Evolutionary conservation across 2,888 invertebrate species (phyloP).

Genomic region (Mayetiola destructor): DNA sequence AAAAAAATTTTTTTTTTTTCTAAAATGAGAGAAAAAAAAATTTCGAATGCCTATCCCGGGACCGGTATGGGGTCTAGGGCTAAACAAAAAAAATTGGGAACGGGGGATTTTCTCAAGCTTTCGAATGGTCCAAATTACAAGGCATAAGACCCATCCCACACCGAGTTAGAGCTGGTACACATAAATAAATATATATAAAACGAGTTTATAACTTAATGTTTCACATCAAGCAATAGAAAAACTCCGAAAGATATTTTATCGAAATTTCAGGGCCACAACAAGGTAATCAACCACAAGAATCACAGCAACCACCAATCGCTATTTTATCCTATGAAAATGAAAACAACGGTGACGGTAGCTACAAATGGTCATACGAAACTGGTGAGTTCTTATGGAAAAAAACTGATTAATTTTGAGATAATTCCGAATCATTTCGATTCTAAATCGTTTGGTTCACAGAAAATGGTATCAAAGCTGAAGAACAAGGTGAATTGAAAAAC

Average conservation of each 20-base stretch:
- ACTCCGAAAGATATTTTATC: constrained; percentile 19
- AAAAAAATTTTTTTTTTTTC: too few species aligned
- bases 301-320: constrained; percentile 36
- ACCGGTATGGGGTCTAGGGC: too few species aligned
- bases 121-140: too few species aligned
- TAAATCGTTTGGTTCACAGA: constrained; percentile 29
- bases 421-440: constrained; percentile 32
- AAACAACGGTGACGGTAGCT: constrained; percentile 44
- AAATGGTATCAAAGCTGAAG: constrained; percentile 47
- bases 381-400: not conserved
- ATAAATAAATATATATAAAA: too few species aligned
- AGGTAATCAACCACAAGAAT: constrained; percentile 21
- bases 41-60: too few species aligned
- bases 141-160: too few species aligned
- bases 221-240: too few species aligned
- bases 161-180: too few species aligned
- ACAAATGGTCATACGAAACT: constrained; percentile 36
- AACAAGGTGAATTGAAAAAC: constrained; percentile 45
- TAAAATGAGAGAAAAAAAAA: not conserved
- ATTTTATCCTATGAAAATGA: constrained; percentile 43
- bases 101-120: too few species aligned
- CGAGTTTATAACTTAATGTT: too few species aligned
- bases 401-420: constrained; percentile 30
- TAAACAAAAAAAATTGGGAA: too few species aligned
- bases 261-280: constrained; percentile 24